phyloP scores from a whole-genome alignment of 2,113 vertebrate genomes.

The Caloenas nicobarica region DNA sequence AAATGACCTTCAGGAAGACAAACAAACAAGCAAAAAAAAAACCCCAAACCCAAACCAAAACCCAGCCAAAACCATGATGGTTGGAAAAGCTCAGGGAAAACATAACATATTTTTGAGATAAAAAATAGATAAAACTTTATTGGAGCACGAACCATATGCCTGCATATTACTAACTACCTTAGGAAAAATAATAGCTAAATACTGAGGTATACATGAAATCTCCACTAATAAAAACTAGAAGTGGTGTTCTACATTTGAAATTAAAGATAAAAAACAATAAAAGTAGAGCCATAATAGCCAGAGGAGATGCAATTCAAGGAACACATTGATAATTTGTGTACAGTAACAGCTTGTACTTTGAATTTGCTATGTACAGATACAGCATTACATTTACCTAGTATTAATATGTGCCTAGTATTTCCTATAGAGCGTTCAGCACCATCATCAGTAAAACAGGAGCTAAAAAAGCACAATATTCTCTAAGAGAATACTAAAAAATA shows the following conservation, averaged over 20 bases:
- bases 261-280: slow-evolving; percentile 11
- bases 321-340: not conserved
- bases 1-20: not conserved
- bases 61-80: too few relatives aligned
- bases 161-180: not conserved
- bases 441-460: not conserved
- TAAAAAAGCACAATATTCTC: not conserved
- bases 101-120: not conserved
- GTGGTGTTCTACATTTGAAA: not conserved
- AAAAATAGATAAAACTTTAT: not conserved
- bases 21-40: too few relatives aligned
- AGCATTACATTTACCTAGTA: slow-evolving; percentile 9
- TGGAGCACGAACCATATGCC: not conserved
- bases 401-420: slow-evolving; percentile 5
- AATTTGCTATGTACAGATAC: slow-evolving; percentile 25
- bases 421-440: slow-evolving; percentile 11
- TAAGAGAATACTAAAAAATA: not conserved
- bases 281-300: not conserved
- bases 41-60: too few relatives aligned
- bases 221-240: slow-evolving; percentile 42
- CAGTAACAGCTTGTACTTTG: not conserved
- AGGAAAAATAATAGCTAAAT: not conserved
- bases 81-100: not conserved
- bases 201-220: not conserved
- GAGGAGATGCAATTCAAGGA: slow-evolving; percentile 14